Evolutionary conservation across 2,888 invertebrate genomes (phyloP).

Genomic region (Phragmatobia fuliginosa): DNA sequence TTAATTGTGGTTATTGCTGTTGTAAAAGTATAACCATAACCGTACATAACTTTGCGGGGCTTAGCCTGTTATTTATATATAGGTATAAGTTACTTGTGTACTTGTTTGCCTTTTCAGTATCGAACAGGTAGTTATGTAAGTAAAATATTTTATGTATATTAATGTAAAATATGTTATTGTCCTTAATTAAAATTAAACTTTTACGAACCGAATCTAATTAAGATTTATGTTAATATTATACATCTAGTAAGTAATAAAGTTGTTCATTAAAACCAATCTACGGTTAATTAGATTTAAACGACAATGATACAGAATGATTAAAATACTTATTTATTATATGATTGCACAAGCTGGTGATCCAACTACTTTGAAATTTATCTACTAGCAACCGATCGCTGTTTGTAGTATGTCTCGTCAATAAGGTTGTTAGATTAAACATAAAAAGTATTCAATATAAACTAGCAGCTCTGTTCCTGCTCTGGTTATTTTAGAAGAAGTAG

Average conservation of each 20-base stretch:
- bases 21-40: too few species aligned
- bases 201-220: conserved; percentile 11
- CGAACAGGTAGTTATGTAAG: not conserved
- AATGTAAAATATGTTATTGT: not conserved
- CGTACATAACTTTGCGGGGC: too few species aligned
- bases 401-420: not conserved
- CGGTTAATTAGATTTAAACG: not conserved
- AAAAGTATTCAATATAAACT: not conserved
- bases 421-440: not conserved
- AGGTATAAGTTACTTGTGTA: too few species aligned
- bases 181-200: not conserved
- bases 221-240: not conserved
- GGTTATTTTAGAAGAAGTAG: too few species aligned
- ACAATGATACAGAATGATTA: too few species aligned
- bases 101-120: not conserved
- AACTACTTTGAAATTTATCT: not conserved
- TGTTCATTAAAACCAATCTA: not conserved
- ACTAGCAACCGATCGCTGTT: not conserved
- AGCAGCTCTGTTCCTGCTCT: too few species aligned
- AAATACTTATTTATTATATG: too few species aligned
- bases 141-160: not conserved
- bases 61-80: too few species aligned
- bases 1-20: too few species aligned
- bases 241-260: conserved; percentile 1
- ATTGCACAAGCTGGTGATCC: too few species aligned